These are phyloP conservation scores for Lasiurus borealis DNA, from an alignment of 2,113 vertebrate genomes.

Conservation along the genomic window DNA sequence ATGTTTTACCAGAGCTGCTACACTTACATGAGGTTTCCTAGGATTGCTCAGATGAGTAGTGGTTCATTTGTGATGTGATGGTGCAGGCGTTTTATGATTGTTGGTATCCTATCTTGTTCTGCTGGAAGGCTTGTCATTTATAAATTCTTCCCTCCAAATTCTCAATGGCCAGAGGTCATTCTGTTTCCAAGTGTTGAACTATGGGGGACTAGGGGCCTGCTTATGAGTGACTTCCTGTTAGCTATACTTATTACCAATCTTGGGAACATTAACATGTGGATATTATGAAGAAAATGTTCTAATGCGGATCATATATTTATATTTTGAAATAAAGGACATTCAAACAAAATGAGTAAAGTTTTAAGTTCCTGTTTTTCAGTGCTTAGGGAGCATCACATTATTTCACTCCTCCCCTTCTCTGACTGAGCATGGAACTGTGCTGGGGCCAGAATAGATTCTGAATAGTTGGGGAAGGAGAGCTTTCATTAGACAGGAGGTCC, in stretches of 20 bases:
- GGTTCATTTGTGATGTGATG: background rate
- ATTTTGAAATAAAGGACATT: background rate
- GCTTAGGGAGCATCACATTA: background rate
- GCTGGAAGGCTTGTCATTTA: background rate
- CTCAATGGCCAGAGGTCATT: conserved; percentile 51
- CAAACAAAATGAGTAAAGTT: background rate
- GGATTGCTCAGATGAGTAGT: background rate
- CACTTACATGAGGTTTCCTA: background rate
- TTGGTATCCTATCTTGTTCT: background rate
- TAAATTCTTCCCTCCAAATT: conserved; percentile 19
- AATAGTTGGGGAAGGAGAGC: background rate
- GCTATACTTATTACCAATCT: conserved; percentile 32
- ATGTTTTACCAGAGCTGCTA: background rate
- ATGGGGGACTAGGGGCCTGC: conserved; percentile 31
- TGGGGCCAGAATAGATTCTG: background rate
- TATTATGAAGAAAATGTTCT: background rate
- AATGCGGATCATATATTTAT: background rate
- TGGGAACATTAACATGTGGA: background rate
- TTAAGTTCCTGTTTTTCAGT: background rate
- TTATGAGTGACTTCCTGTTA: conserved; percentile 70
- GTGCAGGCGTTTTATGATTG: background rate
- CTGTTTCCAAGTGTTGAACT: conserved; percentile 17
- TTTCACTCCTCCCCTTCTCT: background rate
- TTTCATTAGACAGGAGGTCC: background rate
- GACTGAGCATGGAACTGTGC: background rate